Conservation (phyloP, 2,888 invertebrate genomes). For the Lasiommata megera region DNA sequence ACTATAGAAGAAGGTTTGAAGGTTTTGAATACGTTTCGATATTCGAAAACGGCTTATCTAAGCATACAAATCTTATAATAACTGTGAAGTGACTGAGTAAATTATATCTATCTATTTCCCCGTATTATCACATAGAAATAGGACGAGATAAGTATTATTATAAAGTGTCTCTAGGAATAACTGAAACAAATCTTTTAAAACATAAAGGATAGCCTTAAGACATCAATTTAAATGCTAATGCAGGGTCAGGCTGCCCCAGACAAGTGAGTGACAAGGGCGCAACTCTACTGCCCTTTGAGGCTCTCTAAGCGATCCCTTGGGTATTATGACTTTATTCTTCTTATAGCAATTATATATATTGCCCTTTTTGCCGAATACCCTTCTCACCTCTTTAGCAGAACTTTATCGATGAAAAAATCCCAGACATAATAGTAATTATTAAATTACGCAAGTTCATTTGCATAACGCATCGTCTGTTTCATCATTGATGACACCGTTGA, state of each 20-base stretch:
- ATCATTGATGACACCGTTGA: no score
- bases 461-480: no score
- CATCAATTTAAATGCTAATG: constrained; percentile 75
- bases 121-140: no score
- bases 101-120: no score
- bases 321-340: constrained; percentile 66
- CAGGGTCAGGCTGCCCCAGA: constrained; percentile 46
- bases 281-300: constrained; percentile 47
- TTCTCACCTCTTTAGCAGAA: not conserved
- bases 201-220: constrained; percentile 33
- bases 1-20: no score
- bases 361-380: constrained; percentile 17
- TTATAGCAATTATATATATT: constrained; percentile 58
- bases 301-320: constrained; percentile 55
- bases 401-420: not conserved
- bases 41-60: no score
- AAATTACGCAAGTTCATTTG: no score
- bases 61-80: no score
- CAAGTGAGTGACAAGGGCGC: constrained; percentile 69
- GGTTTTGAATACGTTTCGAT: no score
- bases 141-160: not conserved
- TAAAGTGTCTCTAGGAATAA: not conserved
- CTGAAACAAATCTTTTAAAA: not conserved
- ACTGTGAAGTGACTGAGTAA: no score
- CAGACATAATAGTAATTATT: no score